Evolutionary conservation across 1,140 invertebrate species (phyloP), one percentile per base, ranked within the genome.

Genomic region (Anagrus nilaparvatae): DNA sequence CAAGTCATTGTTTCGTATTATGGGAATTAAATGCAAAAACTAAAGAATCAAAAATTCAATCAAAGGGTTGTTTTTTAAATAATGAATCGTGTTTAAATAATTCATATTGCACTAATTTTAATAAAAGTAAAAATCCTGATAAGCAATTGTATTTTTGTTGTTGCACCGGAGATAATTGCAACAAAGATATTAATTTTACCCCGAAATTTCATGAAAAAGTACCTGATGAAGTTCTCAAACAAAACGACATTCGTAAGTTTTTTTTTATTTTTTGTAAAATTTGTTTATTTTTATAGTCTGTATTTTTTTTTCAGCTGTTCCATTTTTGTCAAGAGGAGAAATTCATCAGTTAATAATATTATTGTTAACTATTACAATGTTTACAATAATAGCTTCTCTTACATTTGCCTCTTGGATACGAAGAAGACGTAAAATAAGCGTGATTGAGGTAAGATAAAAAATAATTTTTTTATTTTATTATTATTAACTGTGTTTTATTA

Each of bases 61-160:
- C 32, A 21, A 40, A 40, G 21, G 39, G 39, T 12, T 40, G 39
- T 12, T 40, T 40, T 24, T 21, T 31, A 17, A 40, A 31, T 17
- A 40, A 40, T 31, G 17, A 21, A 17, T 19, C 23, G 17, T 40
- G 39, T 24, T 31, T 23, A 9, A 9, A 40, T 14, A 21, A 23
- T 24, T 32, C 30, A 14, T 19, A 40, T 9, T 40, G 39, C 20
- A 21, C n/a, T n/a, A n/a, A n/a, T n/a, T n/a, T 24, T 1, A 12
- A 31, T n/a, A 40, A 24, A 17, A 40, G 16, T 23, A 40, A 32
- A 24, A 21, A 32, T 13, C 4, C 3, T 12, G 25, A 0, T 0
- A 40, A 24, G 9, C 29, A 24, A 17, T 16, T 40, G n/a, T 40
- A 23, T n/a, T 40, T 40, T 17, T 40, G 39, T 14, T 40, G 39